Conservation (phyloP, 1,140 invertebrate species). For the Meloidogyne hapla region DNA sequence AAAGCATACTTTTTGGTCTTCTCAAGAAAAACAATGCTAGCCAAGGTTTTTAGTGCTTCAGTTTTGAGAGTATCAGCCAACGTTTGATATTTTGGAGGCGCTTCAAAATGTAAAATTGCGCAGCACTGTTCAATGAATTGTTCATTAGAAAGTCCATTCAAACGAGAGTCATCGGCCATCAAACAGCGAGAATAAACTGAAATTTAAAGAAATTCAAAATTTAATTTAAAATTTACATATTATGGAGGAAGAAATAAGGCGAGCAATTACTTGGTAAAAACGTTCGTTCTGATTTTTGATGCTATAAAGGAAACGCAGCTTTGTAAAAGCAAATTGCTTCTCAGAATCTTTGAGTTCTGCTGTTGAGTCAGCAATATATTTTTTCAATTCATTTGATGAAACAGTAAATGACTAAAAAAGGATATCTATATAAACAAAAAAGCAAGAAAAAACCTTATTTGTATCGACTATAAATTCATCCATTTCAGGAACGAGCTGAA, state of each 20-base stretch:
- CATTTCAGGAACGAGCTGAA: slow-evolving; percentile 18
- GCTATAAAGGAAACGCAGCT: slow-evolving; percentile 48
- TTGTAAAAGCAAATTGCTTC: slow-evolving; percentile 33
- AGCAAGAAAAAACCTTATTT: slow-evolving; percentile 21
- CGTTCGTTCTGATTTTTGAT: slow-evolving; percentile 38
- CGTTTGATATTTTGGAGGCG: slow-evolving; percentile 9
- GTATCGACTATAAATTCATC: slow-evolving; percentile 23
- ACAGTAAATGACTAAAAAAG: background rate
- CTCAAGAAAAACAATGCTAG: slow-evolving; percentile 53
- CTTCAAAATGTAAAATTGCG: slow-evolving; percentile 42
- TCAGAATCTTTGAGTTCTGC: slow-evolving; percentile 30
- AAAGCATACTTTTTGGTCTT: slow-evolving; percentile 47
- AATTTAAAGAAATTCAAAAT: slow-evolving; percentile 24
- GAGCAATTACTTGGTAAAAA: slow-evolving; percentile 42
- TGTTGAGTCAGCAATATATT: slow-evolving; percentile 12
- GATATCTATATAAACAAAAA: background rate
- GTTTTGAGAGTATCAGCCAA: slow-evolving; percentile 45
- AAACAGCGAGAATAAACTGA: slow-evolving; percentile 55
- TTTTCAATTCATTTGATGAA: slow-evolving; percentile 17
- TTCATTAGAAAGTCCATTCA: slow-evolving; percentile 43
- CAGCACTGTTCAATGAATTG: slow-evolving; percentile 48
- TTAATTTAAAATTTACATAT: slow-evolving; percentile 35
- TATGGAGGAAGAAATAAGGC: slow-evolving; percentile 52
- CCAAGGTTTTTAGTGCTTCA: slow-evolving; percentile 53
- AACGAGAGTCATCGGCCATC: slow-evolving; percentile 48